These are phyloP conservation scores for Suricata suricatta DNA, from an alignment of 2,113 vertebrate species.

Conservation along the genomic window DNA sequence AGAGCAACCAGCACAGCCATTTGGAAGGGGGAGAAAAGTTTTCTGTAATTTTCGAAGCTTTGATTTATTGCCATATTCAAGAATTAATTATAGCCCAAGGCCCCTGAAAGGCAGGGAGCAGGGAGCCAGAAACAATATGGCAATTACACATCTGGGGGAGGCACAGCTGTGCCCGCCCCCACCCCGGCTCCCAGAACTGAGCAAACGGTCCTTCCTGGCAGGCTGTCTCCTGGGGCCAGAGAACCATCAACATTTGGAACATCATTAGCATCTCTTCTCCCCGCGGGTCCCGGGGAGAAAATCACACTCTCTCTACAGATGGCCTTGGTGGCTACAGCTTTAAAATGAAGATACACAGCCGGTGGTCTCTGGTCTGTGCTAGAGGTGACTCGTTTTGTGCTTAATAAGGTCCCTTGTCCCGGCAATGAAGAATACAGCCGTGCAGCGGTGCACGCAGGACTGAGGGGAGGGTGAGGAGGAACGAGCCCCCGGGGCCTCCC, in stretches of 20 bases:
- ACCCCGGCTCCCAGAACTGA: background rate
- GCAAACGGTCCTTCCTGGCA: background rate
- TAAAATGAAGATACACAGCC: conserved; percentile 57
- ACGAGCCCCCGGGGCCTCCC: too few relatives aligned
- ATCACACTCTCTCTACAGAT: conserved; percentile 27
- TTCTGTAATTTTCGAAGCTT: conserved; percentile 52
- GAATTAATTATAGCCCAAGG: conserved; percentile 74
- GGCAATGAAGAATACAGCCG: background rate
- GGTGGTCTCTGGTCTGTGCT: background rate
- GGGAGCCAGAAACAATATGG: background rate
- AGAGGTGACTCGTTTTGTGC: background rate
- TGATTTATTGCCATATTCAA: conserved; percentile 77
- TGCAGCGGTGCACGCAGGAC: background rate
- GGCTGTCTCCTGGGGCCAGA: conserved; percentile 38
- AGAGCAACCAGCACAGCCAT: background rate
- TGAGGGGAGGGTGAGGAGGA: background rate
- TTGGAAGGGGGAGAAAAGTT: background rate
- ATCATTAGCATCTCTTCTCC: conserved; percentile 40
- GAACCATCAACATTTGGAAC: background rate
- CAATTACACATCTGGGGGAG: conserved; percentile 30
- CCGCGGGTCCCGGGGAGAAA: conserved; percentile 44
- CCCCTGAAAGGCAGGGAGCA: conserved; percentile 9
- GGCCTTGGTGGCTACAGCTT: conserved; percentile 2
- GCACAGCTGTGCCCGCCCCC: conserved; percentile 32
- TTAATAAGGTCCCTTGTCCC: background rate